Evolutionary conservation across 1,140 invertebrate species (phyloP).

Genomic region (Drosophila lacteicornis): DNA sequence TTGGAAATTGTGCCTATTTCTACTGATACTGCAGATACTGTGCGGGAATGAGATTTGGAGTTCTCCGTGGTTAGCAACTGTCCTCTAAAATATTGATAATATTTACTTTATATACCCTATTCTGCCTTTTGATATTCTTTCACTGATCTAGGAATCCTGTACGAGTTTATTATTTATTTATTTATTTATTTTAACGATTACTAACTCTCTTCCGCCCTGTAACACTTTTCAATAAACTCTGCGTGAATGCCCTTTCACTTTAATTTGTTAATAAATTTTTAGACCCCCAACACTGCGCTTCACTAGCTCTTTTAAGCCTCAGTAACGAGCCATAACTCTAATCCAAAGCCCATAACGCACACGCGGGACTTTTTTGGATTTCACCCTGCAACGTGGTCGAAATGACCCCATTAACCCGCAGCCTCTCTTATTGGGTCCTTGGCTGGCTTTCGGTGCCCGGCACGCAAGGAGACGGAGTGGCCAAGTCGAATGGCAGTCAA

Average conservation of each 20-base stretch:
- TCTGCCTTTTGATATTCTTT: background rate
- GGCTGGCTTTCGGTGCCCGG: constrained; percentile 8
- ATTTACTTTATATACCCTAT: too few species aligned
- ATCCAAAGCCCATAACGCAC: constrained; percentile 44
- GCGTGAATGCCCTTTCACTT: constrained; percentile 3
- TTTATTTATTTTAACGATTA: background rate
- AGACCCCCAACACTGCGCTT: constrained; percentile 18
- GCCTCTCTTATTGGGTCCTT: constrained; percentile 13
- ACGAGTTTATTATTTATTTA: too few species aligned
- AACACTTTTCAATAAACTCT: constrained; percentile 7
- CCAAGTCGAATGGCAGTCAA: constrained; percentile 44
- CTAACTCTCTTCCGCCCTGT: background rate
- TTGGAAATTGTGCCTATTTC: background rate
- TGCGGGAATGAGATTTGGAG: too few species aligned
- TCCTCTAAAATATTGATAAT: background rate
- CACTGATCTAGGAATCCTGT: background rate
- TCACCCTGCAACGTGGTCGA: constrained; percentile 39
- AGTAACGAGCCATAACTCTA: constrained; percentile 35
- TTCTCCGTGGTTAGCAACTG: background rate
- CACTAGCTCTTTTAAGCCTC: constrained; percentile 30
- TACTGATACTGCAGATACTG: background rate
- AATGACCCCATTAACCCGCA: constrained; percentile 61
- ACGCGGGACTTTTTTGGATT: constrained; percentile 34
- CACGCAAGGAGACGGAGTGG: constrained; percentile 1
- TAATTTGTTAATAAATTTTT: constrained; percentile 41